phyloP scores from a whole-genome alignment of 2,888 invertebrate species.

The Parochlus steinenii region DNA sequence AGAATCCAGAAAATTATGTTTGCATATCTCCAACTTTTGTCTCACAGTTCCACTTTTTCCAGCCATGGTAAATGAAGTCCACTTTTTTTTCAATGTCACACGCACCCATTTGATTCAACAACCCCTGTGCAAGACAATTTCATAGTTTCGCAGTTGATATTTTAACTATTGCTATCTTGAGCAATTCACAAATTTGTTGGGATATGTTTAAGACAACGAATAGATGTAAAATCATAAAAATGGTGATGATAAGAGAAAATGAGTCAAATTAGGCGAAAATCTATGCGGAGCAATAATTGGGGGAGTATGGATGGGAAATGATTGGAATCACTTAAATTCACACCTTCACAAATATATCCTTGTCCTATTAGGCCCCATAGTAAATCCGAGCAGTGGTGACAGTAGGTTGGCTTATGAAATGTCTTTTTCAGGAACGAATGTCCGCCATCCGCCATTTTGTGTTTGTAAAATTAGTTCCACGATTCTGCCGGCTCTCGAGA shows the following conservation, averaged over 20 bases:
- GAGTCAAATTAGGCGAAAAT: no score
- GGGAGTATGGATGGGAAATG: no score
- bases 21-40: background rate
- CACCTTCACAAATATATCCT: constrained; percentile 99
- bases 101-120: constrained; percentile 3
- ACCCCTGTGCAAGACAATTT: background rate
- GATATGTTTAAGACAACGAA: no score
- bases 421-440: constrained; percentile 99
- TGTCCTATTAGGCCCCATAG: constrained; percentile 99
- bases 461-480: constrained; percentile 19
- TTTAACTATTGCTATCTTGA: no score
- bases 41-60: background rate
- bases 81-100: constrained; percentile 9
- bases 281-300: no score
- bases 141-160: no score
- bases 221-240: no score
- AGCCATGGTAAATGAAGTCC: no score
- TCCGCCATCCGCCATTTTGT: constrained; percentile 46
- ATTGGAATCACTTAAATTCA: constrained; percentile 10
- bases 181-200: no score
- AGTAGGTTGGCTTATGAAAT: constrained; percentile 99
- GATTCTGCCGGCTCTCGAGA: constrained; percentile 20
- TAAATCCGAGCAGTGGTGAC: constrained; percentile 99
- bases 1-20: constrained; percentile 1
- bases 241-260: no score